Percentiles rank a stretch among this genome's conserved stretches.
These are phyloP conservation scores for Herpetotheres cachinnans DNA, from an alignment of 2,113 vertebrate species.

Conservation along the genomic window DNA sequence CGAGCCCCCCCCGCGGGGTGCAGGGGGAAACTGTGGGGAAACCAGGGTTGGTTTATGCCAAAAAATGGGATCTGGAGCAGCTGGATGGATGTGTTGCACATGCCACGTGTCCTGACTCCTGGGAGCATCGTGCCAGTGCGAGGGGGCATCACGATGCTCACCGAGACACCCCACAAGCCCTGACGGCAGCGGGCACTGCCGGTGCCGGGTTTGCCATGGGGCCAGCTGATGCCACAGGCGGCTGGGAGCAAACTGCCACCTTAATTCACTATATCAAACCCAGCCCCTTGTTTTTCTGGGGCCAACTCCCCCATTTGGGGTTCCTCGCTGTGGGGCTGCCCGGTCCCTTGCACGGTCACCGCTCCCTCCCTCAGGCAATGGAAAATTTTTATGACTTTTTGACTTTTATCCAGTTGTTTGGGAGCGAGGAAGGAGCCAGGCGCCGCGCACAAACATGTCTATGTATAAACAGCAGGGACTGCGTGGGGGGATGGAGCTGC, in stretches of 20 bases:
- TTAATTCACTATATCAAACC: background rate
- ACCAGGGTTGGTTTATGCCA: fast-evolving
- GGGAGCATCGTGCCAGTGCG: background rate
- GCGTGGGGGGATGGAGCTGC: background rate
- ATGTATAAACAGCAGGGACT: slow-evolving; percentile 23
- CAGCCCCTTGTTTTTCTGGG: background rate
- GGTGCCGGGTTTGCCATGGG: fast-evolving
- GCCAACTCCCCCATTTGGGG: background rate
- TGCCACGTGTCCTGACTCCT: background rate
- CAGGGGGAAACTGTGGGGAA: background rate
- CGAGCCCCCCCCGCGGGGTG: background rate
- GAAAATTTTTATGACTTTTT: slow-evolving; percentile 31
- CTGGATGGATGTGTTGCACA: fast-evolving
- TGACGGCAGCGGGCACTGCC: fast-evolving
- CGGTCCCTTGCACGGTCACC: fast-evolving
- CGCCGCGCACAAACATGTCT: slow-evolving; percentile 46
- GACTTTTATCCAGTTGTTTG: slow-evolving; percentile 35
- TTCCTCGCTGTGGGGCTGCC: background rate
- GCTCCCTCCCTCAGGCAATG: background rate
- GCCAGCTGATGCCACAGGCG: background rate
- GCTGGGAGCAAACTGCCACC: fast-evolving
- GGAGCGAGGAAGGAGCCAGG: background rate
- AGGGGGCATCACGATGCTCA: fast-evolving
- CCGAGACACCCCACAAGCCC: background rate
- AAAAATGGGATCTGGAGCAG: fast-evolving